These are phyloP conservation scores for Laupala kohalensis DNA, from an alignment of 1,140 invertebrate species.

Conservation along the genomic window DNA sequence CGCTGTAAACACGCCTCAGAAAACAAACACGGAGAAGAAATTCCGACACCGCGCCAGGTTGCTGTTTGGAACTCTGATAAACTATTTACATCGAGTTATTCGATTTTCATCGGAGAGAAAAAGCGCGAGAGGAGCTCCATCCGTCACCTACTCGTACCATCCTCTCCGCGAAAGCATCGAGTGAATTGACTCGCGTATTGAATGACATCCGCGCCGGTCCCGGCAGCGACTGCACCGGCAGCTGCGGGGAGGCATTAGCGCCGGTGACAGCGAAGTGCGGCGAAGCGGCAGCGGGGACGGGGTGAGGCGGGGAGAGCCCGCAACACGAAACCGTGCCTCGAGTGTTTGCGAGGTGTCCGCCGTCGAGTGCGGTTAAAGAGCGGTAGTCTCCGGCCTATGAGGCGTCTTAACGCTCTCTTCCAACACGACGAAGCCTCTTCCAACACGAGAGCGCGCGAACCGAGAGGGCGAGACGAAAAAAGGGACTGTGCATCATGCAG, in stretches of 20 bases:
- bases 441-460: background rate
- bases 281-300: no score
- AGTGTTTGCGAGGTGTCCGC: background rate
- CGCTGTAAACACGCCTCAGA: no score
- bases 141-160: background rate
- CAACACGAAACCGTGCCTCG: background rate
- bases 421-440: background rate
- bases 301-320: no score
- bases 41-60: background rate
- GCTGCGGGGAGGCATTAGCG: background rate
- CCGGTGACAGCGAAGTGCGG: background rate
- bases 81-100: background rate
- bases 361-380: background rate
- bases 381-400: background rate
- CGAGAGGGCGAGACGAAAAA: no score
- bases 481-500: background rate
- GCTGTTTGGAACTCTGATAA: background rate
- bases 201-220: background rate
- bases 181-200: background rate
- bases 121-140: background rate
- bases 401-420: background rate
- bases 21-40: background rate
- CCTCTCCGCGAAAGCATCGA: background rate
- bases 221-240: no score
- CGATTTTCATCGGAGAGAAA: background rate